phyloP scores from a whole-genome alignment of 2,797 vertebrate genomes.

The Lutra lutra region DNA sequence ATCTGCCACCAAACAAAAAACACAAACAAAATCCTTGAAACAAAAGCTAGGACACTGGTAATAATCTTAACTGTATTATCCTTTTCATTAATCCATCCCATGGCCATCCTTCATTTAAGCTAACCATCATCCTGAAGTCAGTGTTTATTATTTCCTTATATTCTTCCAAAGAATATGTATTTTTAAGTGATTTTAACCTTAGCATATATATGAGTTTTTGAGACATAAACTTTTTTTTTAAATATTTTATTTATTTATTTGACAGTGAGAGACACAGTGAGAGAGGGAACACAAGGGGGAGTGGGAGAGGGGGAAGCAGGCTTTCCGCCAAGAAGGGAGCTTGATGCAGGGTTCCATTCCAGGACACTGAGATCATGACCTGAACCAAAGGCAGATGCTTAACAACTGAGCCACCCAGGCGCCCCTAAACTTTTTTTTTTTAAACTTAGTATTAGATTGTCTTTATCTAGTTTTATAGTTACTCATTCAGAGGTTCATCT shows the following conservation, averaged over 20 bases:
- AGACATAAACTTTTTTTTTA: neutral
- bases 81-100: neutral
- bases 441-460: neutral
- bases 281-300: no score
- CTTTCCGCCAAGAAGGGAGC: no score
- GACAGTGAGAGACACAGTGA: no score
- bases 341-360: no score
- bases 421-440: neutral
- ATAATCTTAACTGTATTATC: neutral
- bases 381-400: no score
- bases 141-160: neutral
- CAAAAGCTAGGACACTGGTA: neutral
- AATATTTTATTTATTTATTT: no score
- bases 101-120: neutral
- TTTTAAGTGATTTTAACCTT: neutral
- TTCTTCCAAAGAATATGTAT: neutral
- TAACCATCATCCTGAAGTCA: neutral
- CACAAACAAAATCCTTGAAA: neutral
- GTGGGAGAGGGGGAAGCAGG: no score
- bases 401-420: no score
- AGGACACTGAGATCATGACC: no score
- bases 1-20: neutral
- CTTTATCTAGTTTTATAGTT: neutral
- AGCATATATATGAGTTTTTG: conserved; percentile 2
- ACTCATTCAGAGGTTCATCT: neutral